Percentiles rank a stretch among this genome's conserved stretches.
Evolutionary conservation across 2,797 vertebrate species (phyloP).

Genomic region (Alectoris magna): DNA sequence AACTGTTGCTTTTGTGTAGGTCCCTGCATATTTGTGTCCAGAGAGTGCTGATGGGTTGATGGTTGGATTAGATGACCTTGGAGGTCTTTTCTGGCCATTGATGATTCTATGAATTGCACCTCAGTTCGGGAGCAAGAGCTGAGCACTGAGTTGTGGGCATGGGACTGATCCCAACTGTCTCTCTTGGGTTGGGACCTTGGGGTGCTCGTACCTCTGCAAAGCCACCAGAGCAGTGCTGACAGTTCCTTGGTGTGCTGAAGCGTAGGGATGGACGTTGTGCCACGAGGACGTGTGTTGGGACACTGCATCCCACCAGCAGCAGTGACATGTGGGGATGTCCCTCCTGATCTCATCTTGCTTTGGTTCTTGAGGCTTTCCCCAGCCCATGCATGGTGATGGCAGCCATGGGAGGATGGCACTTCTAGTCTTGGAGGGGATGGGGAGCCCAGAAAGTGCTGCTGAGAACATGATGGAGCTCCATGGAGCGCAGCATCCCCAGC

Average conservation of each 20-base stretch:
- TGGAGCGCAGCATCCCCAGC: not conserved
- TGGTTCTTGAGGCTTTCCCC: fast-evolving
- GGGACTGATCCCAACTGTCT: not conserved
- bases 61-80: too few relatives aligned
- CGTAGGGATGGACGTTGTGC: not conserved
- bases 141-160: not conserved
- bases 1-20: not conserved
- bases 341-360: not conserved
- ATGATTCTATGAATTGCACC: not conserved
- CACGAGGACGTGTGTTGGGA: fast-evolving
- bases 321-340: not conserved
- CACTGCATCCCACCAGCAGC: not conserved
- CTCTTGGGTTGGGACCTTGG: not conserved
- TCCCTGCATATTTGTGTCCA: not conserved
- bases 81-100: too few relatives aligned
- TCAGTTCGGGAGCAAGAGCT: not conserved
- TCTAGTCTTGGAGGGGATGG: not conserved
- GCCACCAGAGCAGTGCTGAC: not conserved
- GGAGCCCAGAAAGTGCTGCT: not conserved
- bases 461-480: not conserved
- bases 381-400: fast-evolving
- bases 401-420: too few relatives aligned
- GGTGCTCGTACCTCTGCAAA: fast-evolving
- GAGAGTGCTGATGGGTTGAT: conserved; percentile 60
- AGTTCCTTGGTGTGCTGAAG: not conserved